phyloP scores from a whole-genome alignment of 2,113 vertebrate genomes.

The Uropsilus gracilis region DNA sequence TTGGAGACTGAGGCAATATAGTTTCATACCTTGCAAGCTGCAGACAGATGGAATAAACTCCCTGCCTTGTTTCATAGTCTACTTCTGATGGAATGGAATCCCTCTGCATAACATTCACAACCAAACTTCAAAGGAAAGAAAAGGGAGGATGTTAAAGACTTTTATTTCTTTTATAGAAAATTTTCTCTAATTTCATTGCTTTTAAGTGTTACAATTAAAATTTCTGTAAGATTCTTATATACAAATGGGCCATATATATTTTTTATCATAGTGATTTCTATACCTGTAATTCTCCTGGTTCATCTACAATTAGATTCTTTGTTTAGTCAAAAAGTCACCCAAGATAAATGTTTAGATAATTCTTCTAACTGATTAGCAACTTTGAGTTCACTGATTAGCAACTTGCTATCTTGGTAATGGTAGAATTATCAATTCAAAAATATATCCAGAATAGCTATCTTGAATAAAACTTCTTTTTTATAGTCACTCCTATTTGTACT shows the following conservation, averaged over 20 bases:
- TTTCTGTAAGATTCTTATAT: not conserved
- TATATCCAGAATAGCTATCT: not conserved
- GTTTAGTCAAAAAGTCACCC: not conserved
- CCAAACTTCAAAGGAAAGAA: slow-evolving; percentile 89
- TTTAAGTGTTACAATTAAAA: not conserved
- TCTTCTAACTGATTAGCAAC: not conserved
- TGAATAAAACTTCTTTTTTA: not conserved
- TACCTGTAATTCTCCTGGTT: not conserved
- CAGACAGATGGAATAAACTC: slow-evolving; percentile 98
- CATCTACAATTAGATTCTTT: not conserved
- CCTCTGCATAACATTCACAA: slow-evolving; percentile 99
- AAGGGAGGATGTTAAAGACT: not conserved
- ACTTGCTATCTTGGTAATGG: not conserved
- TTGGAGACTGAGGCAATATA: not conserved
- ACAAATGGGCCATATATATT: not conserved
- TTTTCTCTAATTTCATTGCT: not conserved
- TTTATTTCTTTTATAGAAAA: not conserved
- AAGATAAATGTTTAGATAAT: not conserved
- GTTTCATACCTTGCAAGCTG: slow-evolving; percentile 94
- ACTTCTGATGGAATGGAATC: slow-evolving; percentile 98
- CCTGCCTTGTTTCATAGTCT: slow-evolving; percentile 98
- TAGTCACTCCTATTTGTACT: not conserved
- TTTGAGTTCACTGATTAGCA: not conserved
- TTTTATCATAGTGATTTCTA: not conserved
- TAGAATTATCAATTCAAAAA: not conserved